phyloP scores from a whole-genome alignment of 2,888 invertebrate genomes.

The Dicranocentrus wangi region DNA sequence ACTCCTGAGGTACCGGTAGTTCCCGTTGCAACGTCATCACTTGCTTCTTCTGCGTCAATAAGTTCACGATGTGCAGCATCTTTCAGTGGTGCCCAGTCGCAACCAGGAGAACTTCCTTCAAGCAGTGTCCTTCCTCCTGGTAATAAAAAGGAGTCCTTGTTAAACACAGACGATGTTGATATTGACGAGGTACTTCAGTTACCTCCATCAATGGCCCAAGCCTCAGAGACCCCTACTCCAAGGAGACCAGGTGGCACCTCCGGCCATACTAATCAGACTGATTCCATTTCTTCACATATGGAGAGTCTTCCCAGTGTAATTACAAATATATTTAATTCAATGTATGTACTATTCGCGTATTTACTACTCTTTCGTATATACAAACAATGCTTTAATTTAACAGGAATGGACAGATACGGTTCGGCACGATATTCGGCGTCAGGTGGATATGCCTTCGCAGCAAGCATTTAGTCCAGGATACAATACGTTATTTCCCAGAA shows the following conservation, averaged over 20 bases:
- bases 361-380: not conserved
- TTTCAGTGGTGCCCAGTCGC: conserved; percentile 25
- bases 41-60: conserved; percentile 21
- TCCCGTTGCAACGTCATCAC: not conserved
- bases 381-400: not conserved
- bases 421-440: conserved; percentile 84
- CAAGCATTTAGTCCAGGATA: conserved; percentile 90
- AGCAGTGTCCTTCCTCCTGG: too few species aligned
- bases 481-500: conserved; percentile 90
- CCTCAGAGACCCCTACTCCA: not conserved
- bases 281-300: conserved; percentile 28
- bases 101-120: too few species aligned
- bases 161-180: conserved; percentile 47
- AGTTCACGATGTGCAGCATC: conserved; percentile 48
- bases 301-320: conserved; percentile 53
- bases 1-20: not conserved
- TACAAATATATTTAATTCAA: not conserved
- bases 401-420: conserved; percentile 92
- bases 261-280: conserved; percentile 46
- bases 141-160: not conserved
- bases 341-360: not conserved
- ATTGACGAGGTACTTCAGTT: conserved; percentile 58
- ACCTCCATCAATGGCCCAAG: conserved; percentile 39
- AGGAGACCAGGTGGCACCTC: conserved; percentile 25
- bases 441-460: conserved; percentile 79